These are phyloP conservation scores for Phasia obesa DNA, from an alignment of 2,888 invertebrate genomes.

Conservation along the genomic window DNA sequence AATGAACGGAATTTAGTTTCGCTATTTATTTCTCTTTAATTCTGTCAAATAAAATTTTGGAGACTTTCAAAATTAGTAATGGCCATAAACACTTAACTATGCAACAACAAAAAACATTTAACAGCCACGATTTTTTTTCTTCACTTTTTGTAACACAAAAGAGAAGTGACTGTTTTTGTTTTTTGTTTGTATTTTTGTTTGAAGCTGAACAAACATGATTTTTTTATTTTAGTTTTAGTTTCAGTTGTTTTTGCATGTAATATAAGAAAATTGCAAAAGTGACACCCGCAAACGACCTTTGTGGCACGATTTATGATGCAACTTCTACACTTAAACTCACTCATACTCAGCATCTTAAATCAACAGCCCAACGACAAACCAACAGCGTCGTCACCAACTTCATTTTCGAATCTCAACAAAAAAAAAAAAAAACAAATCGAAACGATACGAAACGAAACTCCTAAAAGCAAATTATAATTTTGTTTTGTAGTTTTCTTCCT, in stretches of 20 bases:
- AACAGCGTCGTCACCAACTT: conserved; percentile 50
- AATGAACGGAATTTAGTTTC: conserved; percentile 18
- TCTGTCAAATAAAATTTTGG: conserved; percentile 53
- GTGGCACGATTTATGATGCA: conserved; percentile 82
- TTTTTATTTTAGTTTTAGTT: conserved; percentile 23
- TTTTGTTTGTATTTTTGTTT: no score
- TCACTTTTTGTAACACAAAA: conserved; percentile 22
- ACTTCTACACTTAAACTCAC: conserved; percentile 69
- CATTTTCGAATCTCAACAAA: conserved; percentile 28
- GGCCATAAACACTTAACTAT: conserved; percentile 56
- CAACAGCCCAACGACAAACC: conserved; percentile 18
- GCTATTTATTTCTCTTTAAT: conserved; percentile 35
- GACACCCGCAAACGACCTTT: conserved; percentile 81
- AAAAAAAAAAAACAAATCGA: conserved; percentile 11
- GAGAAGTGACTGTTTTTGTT: conserved; percentile 57
- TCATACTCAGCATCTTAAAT: conserved; percentile 56
- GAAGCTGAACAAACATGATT: conserved; percentile 64
- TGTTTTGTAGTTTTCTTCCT: conserved; percentile 36
- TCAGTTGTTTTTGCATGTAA: conserved; percentile 58
- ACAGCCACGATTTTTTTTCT: conserved; percentile 44
- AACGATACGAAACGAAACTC: neutral
- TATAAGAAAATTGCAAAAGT: conserved; percentile 72
- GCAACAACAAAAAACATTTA: conserved; percentile 14
- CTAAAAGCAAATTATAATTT: conserved; percentile 37
- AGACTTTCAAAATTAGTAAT: conserved; percentile 65